Percentiles rank a stretch among this genome's conserved stretches.
Evolutionary conservation across 2,888 invertebrate species (phyloP).

Genomic region (Protodeltote pygarga): DNA sequence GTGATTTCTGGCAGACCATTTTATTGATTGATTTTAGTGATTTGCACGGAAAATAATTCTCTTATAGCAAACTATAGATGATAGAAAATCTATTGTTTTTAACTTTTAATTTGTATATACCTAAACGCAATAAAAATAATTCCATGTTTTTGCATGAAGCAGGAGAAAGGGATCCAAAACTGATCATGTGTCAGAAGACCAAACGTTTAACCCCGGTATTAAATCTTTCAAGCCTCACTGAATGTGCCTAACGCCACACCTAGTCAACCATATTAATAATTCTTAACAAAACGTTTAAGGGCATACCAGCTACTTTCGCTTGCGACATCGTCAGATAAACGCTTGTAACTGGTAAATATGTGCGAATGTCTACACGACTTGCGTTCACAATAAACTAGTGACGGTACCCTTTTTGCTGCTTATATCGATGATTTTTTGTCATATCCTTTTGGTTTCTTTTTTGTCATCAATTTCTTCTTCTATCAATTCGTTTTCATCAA

Average conservation of each 20-base stretch:
- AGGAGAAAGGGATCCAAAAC: conserved; percentile 28
- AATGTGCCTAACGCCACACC: conserved; percentile 50
- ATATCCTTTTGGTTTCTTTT: not conserved
- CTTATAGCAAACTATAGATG: too few species aligned
- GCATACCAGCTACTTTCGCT: conserved; percentile 61
- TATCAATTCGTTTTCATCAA: too few species aligned
- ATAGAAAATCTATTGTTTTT: too few species aligned
- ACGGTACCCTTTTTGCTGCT: not conserved
- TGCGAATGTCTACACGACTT: conserved; percentile 13
- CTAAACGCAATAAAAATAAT: too few species aligned
- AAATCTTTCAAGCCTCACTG: conserved; percentile 44
- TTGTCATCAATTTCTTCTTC: too few species aligned
- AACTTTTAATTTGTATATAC: too few species aligned
- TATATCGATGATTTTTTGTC: not conserved
- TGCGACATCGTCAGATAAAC: conserved; percentile 47
- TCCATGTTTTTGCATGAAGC: not conserved
- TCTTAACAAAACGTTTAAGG: conserved; percentile 65
- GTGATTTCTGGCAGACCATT: not conserved
- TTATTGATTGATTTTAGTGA: too few species aligned
- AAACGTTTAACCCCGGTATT: conserved; percentile 25
- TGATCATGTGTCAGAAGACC: conserved; percentile 14
- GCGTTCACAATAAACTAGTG: conserved; percentile 12
- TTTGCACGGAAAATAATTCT: too few species aligned
- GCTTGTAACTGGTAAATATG: conserved; percentile 26
- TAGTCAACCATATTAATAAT: conserved; percentile 63